A percentile compares a stretch with the other conserved stretches of the same genome.
Conservation (phyloP, 2,797 vertebrate species). For the Loriculus beryllinus region DNA sequence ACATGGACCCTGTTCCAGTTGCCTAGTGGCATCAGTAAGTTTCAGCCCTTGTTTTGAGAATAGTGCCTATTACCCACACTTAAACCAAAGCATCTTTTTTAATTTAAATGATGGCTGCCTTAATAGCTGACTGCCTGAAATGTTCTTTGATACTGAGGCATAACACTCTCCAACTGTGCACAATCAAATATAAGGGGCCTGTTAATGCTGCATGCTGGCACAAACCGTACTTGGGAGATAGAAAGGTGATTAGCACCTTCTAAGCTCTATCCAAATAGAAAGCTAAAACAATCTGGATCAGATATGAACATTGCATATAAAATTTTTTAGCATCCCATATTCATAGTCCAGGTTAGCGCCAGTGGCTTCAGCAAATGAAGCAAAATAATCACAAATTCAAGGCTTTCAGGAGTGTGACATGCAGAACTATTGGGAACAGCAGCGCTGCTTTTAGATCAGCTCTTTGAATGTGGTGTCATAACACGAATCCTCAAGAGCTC, state of each 20-base stretch:
- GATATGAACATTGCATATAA: neutral
- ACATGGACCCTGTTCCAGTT: neutral
- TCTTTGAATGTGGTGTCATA: neutral
- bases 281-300: slow-evolving; percentile 25
- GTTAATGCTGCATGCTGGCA: neutral
- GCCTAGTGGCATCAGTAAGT: neutral
- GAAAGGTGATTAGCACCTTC: slow-evolving; percentile 55
- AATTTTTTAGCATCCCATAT: neutral
- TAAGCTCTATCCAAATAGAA: slow-evolving; percentile 25
- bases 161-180: slow-evolving; percentile 32
- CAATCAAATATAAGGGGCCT: slow-evolving; percentile 13
- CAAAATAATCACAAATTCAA: neutral
- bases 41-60: neutral
- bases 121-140: slow-evolving; percentile 41
- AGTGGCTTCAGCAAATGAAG: neutral
- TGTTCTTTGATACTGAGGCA: slow-evolving; percentile 25
- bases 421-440: neutral
- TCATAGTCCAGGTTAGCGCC: neutral
- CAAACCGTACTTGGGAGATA: neutral
- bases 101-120: slow-evolving; percentile 35
- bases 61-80: neutral
- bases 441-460: neutral
- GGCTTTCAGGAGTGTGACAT: neutral
- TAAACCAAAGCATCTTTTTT: neutral
- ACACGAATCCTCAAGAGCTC: neutral